Base-by-base conservation (phyloP, 2,113 vertebrate genomes). In the Forbesichthys agassizii region DNA sequence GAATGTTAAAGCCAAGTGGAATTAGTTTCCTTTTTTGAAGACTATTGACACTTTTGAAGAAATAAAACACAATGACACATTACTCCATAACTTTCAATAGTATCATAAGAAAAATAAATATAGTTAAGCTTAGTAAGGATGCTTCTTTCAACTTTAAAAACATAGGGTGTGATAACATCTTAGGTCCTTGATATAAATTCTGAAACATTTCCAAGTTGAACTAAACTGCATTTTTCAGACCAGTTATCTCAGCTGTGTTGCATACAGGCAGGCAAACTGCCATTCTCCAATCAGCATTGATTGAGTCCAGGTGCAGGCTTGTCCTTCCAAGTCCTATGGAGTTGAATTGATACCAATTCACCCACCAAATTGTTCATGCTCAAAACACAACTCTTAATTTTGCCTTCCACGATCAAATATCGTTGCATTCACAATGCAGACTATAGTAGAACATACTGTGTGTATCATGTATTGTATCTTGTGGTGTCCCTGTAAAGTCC, bases 301-400 rank as follows among this genome's bases (percentile, higher is more conserved):
- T 85, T 83, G 84, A 80, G 84, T 85, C 84, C 87, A 88, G 87
- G 83, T 90, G 88, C 84, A 36, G 49, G 80, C 84, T 80, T 86
- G 88, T 90, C 85, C 87, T 88, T 90, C 85, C 84, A 85, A 85
- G 77, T 18, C 51, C 66, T 64, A 18, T 62, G 4, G 67, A 73
- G 77, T 69, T 71, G 80, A 88, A 80, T 83, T 49, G 60, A 85
- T 87, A 86, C 52, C 78, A 82, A 79, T 77, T 74, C 79, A 33
- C 47, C 58, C 13, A 71, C 60, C 70, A 57, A 58, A 73, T 77
- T 77, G 73, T 59, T 75, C 73, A 33, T 12, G 55, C 66, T 73
- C 6, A 49, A 69, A 61, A 64, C 69, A 61, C 64, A 75, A 69
- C 66, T 64, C 74, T 77, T 27, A 2, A 27, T 59, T 64, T 10